Conservation (phyloP, 1,140 invertebrate genomes). For the Phenacoccus solenopsis region DNA sequence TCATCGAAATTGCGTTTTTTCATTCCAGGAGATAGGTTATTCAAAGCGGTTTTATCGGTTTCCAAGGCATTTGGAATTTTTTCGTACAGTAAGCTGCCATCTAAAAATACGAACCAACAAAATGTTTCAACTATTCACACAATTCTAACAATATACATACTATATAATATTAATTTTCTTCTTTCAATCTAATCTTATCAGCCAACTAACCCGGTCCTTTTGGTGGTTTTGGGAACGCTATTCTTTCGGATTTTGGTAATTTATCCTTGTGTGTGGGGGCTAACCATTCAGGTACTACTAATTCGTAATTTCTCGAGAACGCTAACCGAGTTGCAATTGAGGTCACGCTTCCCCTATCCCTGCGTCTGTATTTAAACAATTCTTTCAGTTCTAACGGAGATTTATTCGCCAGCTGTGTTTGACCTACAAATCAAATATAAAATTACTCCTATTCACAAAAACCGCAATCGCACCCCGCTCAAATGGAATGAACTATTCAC, state of each 20-base stretch:
- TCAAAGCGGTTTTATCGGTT: conserved; percentile 48
- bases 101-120: conserved; percentile 35
- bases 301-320: conserved; percentile 36
- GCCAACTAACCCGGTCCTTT: conserved; percentile 58
- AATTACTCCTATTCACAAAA: background rate
- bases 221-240: conserved; percentile 76
- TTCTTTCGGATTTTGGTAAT: conserved; percentile 60
- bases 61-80: conserved; percentile 54
- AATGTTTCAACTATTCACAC: background rate
- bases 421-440: conserved; percentile 35
- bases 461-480: background rate
- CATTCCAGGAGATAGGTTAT: conserved; percentile 40
- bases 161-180: no score
- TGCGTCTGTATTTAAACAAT: conserved; percentile 39
- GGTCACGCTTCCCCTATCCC: conserved; percentile 54
- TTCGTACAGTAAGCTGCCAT: conserved; percentile 73
- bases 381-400: conserved; percentile 44
- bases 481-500: conserved; percentile 28
- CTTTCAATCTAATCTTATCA: no score
- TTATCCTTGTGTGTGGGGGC: conserved; percentile 62
- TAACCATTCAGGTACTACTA: conserved; percentile 65
- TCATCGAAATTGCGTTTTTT: conserved; percentile 72
- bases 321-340: conserved; percentile 64
- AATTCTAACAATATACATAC: no score
- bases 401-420: conserved; percentile 46